Percentiles rank a stretch among this genome's conserved stretches.
Conservation (phyloP, 2,888 invertebrate genomes). For the Stenichneumon culpator region DNA sequence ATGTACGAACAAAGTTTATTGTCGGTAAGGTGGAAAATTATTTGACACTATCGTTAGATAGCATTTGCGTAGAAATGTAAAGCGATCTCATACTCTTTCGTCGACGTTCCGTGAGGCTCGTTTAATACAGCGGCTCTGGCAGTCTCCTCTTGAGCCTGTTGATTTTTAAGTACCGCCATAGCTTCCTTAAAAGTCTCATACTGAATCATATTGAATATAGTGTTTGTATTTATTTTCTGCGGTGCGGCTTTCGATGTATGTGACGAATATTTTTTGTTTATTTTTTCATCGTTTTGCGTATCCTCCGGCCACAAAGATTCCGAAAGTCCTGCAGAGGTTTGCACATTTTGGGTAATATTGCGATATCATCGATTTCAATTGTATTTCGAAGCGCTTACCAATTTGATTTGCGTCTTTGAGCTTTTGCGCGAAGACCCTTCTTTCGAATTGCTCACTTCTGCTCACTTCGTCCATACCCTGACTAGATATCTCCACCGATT, state of each 20-base stretch:
- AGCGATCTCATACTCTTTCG: slow-evolving; percentile 35
- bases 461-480: slow-evolving; percentile 34
- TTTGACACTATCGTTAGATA: not conserved
- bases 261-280: slow-evolving; percentile 11
- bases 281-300: slow-evolving; percentile 15
- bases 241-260: slow-evolving; percentile 37
- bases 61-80: not conserved
- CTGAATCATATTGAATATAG: slow-evolving; percentile 62
- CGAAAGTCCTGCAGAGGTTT: slow-evolving; percentile 34
- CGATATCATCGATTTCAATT: not conserved
- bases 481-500: slow-evolving; percentile 42
- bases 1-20: not conserved
- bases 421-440: slow-evolving; percentile 56
- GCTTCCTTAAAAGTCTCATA: slow-evolving; percentile 60
- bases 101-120: not conserved
- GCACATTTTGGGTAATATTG: not conserved
- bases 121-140: not conserved
- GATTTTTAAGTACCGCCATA: slow-evolving; percentile 45
- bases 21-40: not conserved
- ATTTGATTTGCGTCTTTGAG: slow-evolving; percentile 59
- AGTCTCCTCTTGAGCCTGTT: slow-evolving; percentile 39
- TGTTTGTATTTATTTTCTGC: slow-evolving; percentile 49
- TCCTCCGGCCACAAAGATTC: slow-evolving; percentile 54
- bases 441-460: slow-evolving; percentile 36
- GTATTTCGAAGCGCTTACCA: slow-evolving; percentile 41